These are phyloP conservation scores for Bagarius yarrelli DNA, from an alignment of 2,113 vertebrate species.

Conservation along the genomic window DNA sequence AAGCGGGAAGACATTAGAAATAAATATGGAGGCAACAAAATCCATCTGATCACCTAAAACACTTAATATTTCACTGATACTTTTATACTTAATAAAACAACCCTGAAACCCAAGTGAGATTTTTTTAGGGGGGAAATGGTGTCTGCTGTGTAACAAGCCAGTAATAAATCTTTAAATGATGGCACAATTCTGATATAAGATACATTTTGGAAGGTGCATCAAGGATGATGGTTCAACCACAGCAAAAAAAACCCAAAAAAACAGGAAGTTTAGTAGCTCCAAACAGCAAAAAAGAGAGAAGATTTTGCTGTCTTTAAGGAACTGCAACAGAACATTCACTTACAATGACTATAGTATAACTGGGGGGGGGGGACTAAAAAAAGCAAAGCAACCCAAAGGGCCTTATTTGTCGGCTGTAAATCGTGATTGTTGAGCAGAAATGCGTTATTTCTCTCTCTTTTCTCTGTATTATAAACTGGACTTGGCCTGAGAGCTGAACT, in stretches of 20 bases:
- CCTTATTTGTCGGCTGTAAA: neutral
- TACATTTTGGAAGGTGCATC: neutral
- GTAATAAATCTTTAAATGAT: neutral
- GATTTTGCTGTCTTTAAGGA: neutral
- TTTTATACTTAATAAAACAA: neutral
- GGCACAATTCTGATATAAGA: neutral
- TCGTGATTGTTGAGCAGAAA: neutral
- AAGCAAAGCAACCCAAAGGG: neutral
- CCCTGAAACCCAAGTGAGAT: neutral
- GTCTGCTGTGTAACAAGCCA: neutral
- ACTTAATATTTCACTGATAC: neutral
- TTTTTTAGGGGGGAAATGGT: neutral
- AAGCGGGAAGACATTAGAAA: constrained; percentile 45
- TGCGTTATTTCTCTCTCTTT: neutral
- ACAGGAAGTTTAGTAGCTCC: neutral
- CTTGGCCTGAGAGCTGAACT: constrained; percentile 51
- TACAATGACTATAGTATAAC: neutral
- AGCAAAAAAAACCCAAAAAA: neutral
- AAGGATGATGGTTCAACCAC: neutral
- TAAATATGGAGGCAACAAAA: constrained; percentile 46
- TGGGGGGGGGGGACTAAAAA: neutral
- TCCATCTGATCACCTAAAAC: constrained; percentile 30
- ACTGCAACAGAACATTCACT: neutral
- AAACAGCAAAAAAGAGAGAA: neutral
- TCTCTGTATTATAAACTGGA: constrained; percentile 20